Evolutionary conservation across 2,888 invertebrate genomes (phyloP).

Genomic region (Entomobrya multifasciata): DNA sequence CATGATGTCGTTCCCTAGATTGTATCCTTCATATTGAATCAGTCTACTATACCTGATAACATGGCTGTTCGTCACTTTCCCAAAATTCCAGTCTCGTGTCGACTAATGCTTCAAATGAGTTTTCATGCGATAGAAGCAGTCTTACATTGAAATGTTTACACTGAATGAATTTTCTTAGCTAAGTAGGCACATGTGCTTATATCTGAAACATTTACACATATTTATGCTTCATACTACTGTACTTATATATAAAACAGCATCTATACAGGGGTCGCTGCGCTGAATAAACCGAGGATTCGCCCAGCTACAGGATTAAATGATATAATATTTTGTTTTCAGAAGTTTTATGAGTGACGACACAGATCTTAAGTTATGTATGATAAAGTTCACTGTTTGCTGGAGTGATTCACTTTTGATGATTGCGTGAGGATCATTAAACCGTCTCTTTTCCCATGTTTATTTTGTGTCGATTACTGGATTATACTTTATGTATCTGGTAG

Average conservation of each 20-base stretch:
- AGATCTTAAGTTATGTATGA: background rate
- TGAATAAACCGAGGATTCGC: background rate
- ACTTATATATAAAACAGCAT: background rate
- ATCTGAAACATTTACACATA: too few relatives aligned
- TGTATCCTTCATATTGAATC: background rate
- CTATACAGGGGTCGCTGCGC: background rate
- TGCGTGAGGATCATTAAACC: constrained; percentile 56
- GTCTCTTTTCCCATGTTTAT: constrained; percentile 20
- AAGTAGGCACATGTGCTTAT: background rate
- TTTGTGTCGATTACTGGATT: constrained; percentile 56
- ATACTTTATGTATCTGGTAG: too few relatives aligned
- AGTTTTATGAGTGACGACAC: background rate
- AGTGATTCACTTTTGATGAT: constrained; percentile 12
- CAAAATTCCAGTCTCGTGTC: too few relatives aligned
- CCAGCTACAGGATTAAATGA: background rate
- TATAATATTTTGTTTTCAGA: background rate
- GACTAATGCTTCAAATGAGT: constrained; percentile 22
- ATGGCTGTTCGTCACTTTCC: too few relatives aligned
- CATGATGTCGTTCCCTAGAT: background rate
- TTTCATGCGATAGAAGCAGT: constrained; percentile 27
- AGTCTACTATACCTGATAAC: too few relatives aligned
- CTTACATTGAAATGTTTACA: background rate
- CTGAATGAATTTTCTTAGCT: background rate
- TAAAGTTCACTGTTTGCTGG: background rate
- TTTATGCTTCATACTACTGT: too few relatives aligned